Evolutionary conservation across 1,140 invertebrate species (phyloP), one percentile per base, ranked within the genome.

Genomic region (Bombyx mandarina): DNA sequence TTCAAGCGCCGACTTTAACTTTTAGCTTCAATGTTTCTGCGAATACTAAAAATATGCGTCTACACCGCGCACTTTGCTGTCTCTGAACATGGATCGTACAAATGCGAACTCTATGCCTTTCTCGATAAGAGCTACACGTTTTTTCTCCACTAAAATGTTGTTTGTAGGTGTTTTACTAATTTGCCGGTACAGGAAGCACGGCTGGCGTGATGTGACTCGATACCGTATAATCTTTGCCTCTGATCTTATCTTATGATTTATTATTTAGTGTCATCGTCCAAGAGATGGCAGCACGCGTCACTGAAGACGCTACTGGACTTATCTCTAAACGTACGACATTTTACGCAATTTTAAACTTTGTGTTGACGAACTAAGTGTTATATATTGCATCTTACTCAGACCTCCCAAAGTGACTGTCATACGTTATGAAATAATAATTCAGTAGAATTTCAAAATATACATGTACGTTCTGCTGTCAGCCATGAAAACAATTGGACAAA

Each of bases 231-330:
- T 86, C 81, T 84, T 72, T 66, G 72, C 71, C 72, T 86, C 71
- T 85, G 83, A 86, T 86, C 78, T 86, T 86, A 86, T 86, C 83
- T 66, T 8, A 77, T 77, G 83, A 86, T 86, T 86, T 86, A 86
- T 85, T 83, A 81, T 78, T 70, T 65, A 69, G 79, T 82, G 80
- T 82, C 81, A 81, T 79, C 83, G 68, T 62, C 70, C 79, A 71
- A 75, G 73, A 86, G 83, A 82, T 84, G 83, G 80, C 80, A 79
- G 78, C 79, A 86, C 77, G 82, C 80, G 73, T 82, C 80, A 84
- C 76, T 77, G 69, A 66, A 57, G 58, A 65, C 66, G 72, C 71
- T 71, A 78, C 77, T 73, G 70, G 66, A 68, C 61, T 78, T 77
- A 77, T 81, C 73, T 79, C 60, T 61, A 55, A 60, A 45, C 22